phyloP scores from a whole-genome alignment of 2,888 invertebrate genomes.

The Spialia ferax region DNA sequence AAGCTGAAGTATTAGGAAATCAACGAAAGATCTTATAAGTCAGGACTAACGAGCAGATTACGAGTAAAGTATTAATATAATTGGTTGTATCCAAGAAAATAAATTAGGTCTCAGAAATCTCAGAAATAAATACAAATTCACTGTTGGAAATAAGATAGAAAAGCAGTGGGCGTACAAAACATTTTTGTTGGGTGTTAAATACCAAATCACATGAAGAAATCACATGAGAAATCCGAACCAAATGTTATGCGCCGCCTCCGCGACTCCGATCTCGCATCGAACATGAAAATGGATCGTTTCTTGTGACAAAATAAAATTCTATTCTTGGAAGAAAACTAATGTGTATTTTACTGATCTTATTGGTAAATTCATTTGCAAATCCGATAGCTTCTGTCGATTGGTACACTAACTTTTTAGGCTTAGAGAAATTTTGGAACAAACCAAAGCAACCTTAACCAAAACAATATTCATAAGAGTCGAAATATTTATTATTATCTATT shows the following conservation, averaged over 20 bases:
- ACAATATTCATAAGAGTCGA: too few species aligned
- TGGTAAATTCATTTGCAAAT: not conserved
- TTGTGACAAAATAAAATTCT: conserved; percentile 22
- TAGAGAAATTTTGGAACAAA: too few species aligned
- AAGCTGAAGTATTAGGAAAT: too few species aligned
- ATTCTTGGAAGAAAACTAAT: conserved; percentile 5
- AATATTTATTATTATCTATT: too few species aligned
- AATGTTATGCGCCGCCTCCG: conserved; percentile 29
- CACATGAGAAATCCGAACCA: conserved; percentile 28
- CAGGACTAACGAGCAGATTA: too few species aligned
- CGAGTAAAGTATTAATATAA: not conserved
- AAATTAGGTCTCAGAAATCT: not conserved
- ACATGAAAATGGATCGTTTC: conserved; percentile 25
- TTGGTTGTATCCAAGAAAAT: not conserved
- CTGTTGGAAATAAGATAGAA: not conserved
- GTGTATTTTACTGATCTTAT: not conserved
- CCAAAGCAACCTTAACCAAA: too few species aligned
- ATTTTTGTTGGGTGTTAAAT: conserved; percentile 30
- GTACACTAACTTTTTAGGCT: too few species aligned
- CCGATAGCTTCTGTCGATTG: too few species aligned
- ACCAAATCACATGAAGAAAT: conserved; percentile 26
- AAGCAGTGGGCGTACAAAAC: conserved; percentile 15
- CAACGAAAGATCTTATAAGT: too few species aligned
- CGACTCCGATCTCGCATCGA: conserved; percentile 10
- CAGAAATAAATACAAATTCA: not conserved